Base-by-base conservation (phyloP, 2,113 vertebrate genomes). In the Scalopus aquaticus region DNA sequence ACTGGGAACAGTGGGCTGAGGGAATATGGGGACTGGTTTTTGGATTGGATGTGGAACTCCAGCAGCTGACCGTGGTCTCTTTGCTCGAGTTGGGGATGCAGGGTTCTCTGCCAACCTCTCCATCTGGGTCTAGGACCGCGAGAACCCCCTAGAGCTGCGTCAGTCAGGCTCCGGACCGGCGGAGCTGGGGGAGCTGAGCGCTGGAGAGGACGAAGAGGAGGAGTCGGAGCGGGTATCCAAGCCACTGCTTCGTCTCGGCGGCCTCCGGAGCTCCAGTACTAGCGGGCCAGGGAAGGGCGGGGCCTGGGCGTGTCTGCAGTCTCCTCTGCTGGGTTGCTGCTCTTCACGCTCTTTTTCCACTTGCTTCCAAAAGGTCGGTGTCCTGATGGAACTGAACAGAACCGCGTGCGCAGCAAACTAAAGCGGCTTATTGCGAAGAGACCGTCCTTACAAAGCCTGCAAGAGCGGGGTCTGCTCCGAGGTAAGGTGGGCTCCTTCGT, bases 381-480 rank as follows among this genome's bases (percentile, higher is more conserved):
- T 46, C 44, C 81, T 0, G 97, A 97, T 62, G 93, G 96, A 37
- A 83, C 54, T 0, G 96, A 96, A 28, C 97, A 98, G 96, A 99
- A 99, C 90, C 98, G 99, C 6, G 99, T 99, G 58, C 99, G 98
- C 95, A 99, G 98, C 84, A 98, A 99, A 26, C 97, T 99, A 91
- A 99, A 99, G 97, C 98, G 99, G 95, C 98, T 99, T 69, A 99
- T 99, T 67, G 93, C 98, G 28, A 99, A 98, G 97, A 98, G 99
- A 78, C 99, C 99, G 3, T 98, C 99, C 0, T 97, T 99, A 69
- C 99, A 99, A 97, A 98, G 99, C 62, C 98, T 99, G 89, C 99
- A 99, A 97, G 99, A 99, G 96, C 99, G 99, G 91, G 99, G 99
- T 0, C 98, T 99, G 51, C 99, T 99, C 93, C 99, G 99, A 99